A percentile compares a stretch with the other conserved stretches of the same genome.
Evolutionary conservation across 2,888 invertebrate genomes (phyloP).

Genomic region (Microplitis deprimator): DNA sequence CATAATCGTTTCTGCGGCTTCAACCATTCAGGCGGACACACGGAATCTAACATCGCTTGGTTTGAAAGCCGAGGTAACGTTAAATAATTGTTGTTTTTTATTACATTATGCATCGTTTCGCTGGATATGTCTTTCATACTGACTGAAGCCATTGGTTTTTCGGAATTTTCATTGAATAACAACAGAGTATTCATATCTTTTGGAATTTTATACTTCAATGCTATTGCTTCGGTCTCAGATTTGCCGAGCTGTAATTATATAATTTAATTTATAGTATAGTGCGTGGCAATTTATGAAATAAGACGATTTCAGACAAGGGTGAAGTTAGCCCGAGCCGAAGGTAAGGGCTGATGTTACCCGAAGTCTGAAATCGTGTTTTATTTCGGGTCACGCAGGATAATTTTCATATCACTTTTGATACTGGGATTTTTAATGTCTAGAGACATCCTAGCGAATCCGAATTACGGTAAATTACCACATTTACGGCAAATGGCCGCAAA

Average conservation of each 20-base stretch:
- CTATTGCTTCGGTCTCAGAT: slow-evolving; percentile 77
- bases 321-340: too few species aligned
- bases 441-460: too few species aligned
- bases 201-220: slow-evolving; percentile 81
- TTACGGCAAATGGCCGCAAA: too few species aligned
- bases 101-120: slow-evolving; percentile 88
- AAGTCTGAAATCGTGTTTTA: too few species aligned
- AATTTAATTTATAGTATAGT: too few species aligned
- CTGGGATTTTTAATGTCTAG: too few species aligned
- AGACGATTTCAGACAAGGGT: too few species aligned
- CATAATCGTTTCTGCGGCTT: slow-evolving; percentile 82
- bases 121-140: slow-evolving; percentile 93
- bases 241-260: slow-evolving; percentile 76
- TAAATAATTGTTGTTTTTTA: slow-evolving; percentile 90
- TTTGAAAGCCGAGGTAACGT: slow-evolving; percentile 91
- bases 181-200: slow-evolving; percentile 85
- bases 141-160: slow-evolving; percentile 86
- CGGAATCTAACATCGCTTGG: slow-evolving; percentile 86
- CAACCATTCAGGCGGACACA: slow-evolving; percentile 92
- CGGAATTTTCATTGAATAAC: slow-evolving; percentile 89
- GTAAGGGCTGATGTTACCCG: too few species aligned
- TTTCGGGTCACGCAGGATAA: too few species aligned
- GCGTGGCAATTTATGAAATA: too few species aligned
- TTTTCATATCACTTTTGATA: too few species aligned
- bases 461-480: too few species aligned